Conservation (phyloP, 2,113 vertebrate species). For the Progne subis region DNA sequence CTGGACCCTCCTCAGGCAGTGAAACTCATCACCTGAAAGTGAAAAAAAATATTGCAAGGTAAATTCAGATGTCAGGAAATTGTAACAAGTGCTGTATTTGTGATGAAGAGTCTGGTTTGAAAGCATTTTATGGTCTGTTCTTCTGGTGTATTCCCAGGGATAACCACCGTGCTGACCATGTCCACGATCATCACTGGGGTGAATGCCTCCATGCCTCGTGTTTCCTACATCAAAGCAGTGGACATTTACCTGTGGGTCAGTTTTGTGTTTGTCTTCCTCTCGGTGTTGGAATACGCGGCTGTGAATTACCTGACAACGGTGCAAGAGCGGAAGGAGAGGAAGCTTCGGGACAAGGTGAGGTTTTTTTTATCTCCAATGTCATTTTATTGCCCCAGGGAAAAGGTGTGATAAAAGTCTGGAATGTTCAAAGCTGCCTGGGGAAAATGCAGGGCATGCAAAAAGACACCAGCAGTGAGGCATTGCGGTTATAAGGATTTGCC, state of each 20-base stretch:
- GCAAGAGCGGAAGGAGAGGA: slow-evolving; percentile 86
- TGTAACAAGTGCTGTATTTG: not conserved
- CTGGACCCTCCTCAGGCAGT: not conserved
- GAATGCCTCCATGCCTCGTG: slow-evolving; percentile 96
- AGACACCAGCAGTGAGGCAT: not conserved
- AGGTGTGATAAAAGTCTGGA: not conserved
- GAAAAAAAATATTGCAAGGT: not conserved
- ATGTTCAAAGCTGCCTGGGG: not conserved
- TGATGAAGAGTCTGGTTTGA: not conserved
- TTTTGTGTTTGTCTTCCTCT: slow-evolving; percentile 98
- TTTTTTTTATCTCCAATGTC: not conserved
- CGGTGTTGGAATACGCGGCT: slow-evolving; percentile 92
- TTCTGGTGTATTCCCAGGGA: slow-evolving; percentile 65
- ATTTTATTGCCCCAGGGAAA: not conserved
- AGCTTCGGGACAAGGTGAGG: slow-evolving; percentile 83
- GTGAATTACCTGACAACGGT: slow-evolving; percentile 94
- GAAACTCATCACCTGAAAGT: not conserved
- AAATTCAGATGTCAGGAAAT: not conserved
- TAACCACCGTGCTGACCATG: slow-evolving; percentile 84
- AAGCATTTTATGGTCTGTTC: not conserved
- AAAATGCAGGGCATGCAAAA: rapidly evolving
- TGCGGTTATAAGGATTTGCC: not conserved
- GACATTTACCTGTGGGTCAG: slow-evolving; percentile 99
- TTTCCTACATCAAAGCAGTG: slow-evolving; percentile 97
- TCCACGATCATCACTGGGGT: slow-evolving; percentile 92